Conservation (phyloP, 2,888 invertebrate genomes). For the Drosophila prolongata region DNA sequence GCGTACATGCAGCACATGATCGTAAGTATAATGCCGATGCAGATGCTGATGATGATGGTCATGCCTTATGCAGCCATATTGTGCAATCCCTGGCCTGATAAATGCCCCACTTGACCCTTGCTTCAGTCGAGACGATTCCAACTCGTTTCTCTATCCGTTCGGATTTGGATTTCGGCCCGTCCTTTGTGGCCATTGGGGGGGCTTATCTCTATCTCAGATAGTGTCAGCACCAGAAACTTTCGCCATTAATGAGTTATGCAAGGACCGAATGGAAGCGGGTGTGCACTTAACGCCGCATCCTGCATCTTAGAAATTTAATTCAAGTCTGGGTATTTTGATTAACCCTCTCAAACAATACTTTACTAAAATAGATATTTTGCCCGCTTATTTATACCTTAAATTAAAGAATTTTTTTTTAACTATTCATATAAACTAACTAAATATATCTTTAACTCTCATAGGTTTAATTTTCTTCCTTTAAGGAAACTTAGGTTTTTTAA, state of each 20-base stretch:
- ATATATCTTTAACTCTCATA: no score
- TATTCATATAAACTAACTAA: no score
- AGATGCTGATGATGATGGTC: conserved; percentile 27
- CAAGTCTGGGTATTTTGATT: conserved; percentile 24
- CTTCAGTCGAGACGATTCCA: neutral
- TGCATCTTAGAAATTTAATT: conserved; percentile 42
- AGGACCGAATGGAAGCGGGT: conserved; percentile 20
- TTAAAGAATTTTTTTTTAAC: no score
- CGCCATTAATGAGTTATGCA: conserved; percentile 35
- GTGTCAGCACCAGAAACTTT: conserved; percentile 45
- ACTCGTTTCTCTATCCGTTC: neutral
- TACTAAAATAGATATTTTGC: neutral
- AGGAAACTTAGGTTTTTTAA: no score
- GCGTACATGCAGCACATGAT: conserved; percentile 40
- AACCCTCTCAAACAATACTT: conserved; percentile 8
- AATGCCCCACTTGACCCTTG: conserved; percentile 27
- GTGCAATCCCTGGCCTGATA: conserved; percentile 32
- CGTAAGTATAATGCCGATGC: conserved; percentile 35
- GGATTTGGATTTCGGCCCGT: conserved; percentile 10
- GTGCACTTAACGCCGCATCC: conserved; percentile 36
- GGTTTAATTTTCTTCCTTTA: no score
- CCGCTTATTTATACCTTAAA: no score
- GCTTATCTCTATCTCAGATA: conserved; percentile 33
- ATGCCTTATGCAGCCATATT: conserved; percentile 30
- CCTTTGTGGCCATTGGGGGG: conserved; percentile 27